Base-by-base conservation (phyloP, 1,140 invertebrate species). In the Bombus breviceps region DNA sequence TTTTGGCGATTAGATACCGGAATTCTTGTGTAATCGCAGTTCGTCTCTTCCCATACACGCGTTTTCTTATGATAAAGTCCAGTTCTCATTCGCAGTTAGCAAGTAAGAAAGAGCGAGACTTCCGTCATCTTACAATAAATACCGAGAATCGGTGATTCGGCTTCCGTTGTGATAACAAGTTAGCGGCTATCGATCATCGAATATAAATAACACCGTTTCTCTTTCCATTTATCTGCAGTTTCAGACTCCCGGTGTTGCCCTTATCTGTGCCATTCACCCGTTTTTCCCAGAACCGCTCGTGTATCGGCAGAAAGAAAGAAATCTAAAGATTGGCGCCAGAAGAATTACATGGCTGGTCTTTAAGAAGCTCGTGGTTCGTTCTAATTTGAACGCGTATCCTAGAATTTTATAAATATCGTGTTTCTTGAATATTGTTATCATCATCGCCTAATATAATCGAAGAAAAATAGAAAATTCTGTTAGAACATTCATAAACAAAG, bases 191-290 rank as follows among this genome's bases (percentile, higher is more conserved):
- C 86, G 86, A 83, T 81, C 83, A 71, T 76, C 71, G 39, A 84
- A 62, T 59, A 68, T 73, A 85, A 85, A 85, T 80, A 85, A 71
- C 53, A 76, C 81, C 72, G 77, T 74, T 59, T 81, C 28, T 81
- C 83, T 81, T 78, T 57, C 28, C 53, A 37, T 82, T 82, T 88
- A 88, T 86, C 86, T 37, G 34, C n/a, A 34, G 10, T 32, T 43
- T 32, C 66, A 57, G 57, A 41, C 77, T 85, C 34, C 22, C 47
- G n/a, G 32, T 53, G 57, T 53, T 71, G 78, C 37, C 86, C 53
- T 87, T 88, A 88, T 88, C 86, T 81, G 64, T 88, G 78, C 68
- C 84, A 84, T 88, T 88, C 84, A 86, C 84, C 84, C 86, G 86
- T 86, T 88, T 88, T 88, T 88, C 86, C 79, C 25, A 53, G 86